phyloP scores from a whole-genome alignment of 1,140 invertebrate genomes.

The Procambarus virginalis region DNA sequence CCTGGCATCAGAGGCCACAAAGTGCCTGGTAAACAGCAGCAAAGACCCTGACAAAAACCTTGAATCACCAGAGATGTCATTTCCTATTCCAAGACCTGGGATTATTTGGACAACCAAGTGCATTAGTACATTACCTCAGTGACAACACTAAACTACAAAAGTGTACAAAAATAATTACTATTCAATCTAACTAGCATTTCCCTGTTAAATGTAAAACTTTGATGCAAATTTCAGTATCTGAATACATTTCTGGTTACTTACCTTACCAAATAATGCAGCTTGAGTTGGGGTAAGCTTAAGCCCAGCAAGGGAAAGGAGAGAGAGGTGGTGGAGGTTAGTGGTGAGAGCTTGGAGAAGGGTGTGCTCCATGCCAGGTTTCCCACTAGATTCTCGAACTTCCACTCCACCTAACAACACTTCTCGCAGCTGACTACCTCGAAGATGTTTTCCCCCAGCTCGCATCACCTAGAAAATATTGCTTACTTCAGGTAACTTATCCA shows the following conservation, averaged over 20 bases:
- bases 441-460: conserved; percentile 74
- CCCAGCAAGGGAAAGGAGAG: conserved; percentile 75
- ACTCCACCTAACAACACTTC: conserved; percentile 73
- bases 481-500: background rate
- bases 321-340: conserved; percentile 74
- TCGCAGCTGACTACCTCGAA: conserved; percentile 74
- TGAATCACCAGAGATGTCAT: no score
- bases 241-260: conserved; percentile 37
- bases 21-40: no score
- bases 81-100: no score
- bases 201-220: no score
- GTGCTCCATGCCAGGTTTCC: conserved; percentile 73
- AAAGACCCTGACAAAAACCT: no score
- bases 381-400: conserved; percentile 74
- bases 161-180: background rate
- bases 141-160: no score
- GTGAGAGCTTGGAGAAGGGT: conserved; percentile 74
- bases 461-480: conserved; percentile 67
- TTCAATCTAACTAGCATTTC: background rate
- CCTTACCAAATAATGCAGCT: conserved; percentile 74
- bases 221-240: no score
- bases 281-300: conserved; percentile 74
- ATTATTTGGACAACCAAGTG: no score
- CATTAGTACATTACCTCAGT: no score
- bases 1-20: no score